Base-by-base conservation (phyloP, 2,888 invertebrate species). In the Oscheius myriophilus region DNA sequence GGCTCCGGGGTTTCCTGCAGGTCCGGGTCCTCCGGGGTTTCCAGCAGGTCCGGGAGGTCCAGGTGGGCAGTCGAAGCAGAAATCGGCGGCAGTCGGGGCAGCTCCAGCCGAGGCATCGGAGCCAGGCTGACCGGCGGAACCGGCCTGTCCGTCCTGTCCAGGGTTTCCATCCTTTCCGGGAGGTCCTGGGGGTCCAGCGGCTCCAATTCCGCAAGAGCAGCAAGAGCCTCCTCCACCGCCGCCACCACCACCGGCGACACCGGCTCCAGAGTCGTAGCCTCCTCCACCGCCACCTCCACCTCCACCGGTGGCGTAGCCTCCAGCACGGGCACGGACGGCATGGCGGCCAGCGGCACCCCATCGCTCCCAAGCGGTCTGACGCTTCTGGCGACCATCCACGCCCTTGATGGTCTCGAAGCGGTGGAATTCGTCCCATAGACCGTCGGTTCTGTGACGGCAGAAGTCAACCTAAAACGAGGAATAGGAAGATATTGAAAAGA, bases 11-110 rank as follows among this genome's bases (percentile, higher is more conserved):
- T 67, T 69, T 75, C 83, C 83, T 42, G 78, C 72, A 54, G 79
- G 74, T 92, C 93, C 92, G 87, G 91, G 91, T 75, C 69, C 69
- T 70, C 82, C 82, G 16, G 72, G 67, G 11, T 71, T 69, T 71
- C 83, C 83, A 26, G 78, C 71, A 49, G 70, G 63, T 73, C 82
- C 82, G 23, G 76, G 66, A 18, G 71, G 76, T 71, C 84, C 84
- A 64, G 79, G 72, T 51, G 80, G 81, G 71, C 82, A 80, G 70
- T 69, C 82, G 74, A 76, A 78, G 79, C 75, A 82, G 80, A 75
- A 80, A 70, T 68, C 76, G 52, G 69, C 61, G 42, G 72, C 78
- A 23, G 67, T 69, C 62, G 79, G 75, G 12, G 53, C 64, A 18
- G 63, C 67, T 41, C 70, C 72, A 18, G 74, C 79, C 11, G 67